Base-by-base conservation (phyloP, 2,113 vertebrate species). In the Perca schrenkii region DNA sequence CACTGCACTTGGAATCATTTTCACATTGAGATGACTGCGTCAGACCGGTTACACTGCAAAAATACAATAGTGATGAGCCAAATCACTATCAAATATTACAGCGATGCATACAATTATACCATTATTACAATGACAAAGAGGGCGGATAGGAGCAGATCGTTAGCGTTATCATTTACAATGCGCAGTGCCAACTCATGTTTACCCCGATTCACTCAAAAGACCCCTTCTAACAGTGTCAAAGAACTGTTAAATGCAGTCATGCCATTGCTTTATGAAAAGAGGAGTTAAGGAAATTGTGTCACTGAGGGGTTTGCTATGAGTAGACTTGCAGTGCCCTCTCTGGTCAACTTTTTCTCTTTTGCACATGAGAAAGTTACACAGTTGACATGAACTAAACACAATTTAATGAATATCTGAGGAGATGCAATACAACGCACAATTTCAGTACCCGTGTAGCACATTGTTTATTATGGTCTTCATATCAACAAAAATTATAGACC, bases 381-480 rank as follows among this genome's bases (percentile, higher is more conserved):
- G 19, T 56, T 17, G n/a, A 82, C 43, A 25, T 22, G 31, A 80
- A 53, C 46, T 36, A 46, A 19, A 70, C 10, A 60, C 1, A 43
- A 43, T 49, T 64, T 64, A 6, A 74, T 22, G 4, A 56, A 62
- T 40, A 34, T 61, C 56, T 28, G 19, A 46, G 58, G 19, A 46
- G 58, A 71, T 25, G 13, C 25, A 82, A 74, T 15, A 28, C 16
- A 71, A 43, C 11, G 40, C 40, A 43, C 43, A 50, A 6, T 54
- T 74, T 60, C 19, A 68, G 25, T 72, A 72, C 57, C 75, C n/a
- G 17, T 79, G 65, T 73, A 79, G 43, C 2, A 61, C 53, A 79
- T 47, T 60, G 17, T 75, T 82, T 25, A 60, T 76, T 34, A 78
- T 75, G 57, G 56, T 68, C 28, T 79, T 85, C 8, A 68, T 68